Base-by-base conservation (phyloP, 2,797 vertebrate species). In the Oophaga sylvatica region DNA sequence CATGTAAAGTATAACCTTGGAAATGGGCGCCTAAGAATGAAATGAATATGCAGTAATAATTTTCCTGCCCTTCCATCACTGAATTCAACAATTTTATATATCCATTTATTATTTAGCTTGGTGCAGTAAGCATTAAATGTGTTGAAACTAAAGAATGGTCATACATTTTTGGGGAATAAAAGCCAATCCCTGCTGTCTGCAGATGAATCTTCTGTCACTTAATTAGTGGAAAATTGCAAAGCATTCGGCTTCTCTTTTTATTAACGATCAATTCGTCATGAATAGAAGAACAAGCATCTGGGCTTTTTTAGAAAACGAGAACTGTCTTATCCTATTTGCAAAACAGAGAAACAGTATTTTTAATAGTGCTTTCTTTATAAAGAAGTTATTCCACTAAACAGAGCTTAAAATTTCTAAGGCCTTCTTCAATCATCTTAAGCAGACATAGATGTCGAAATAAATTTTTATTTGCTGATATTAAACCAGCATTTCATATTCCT, bases 161-260 rank as follows among this genome's bases (percentile, higher is more conserved):
- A 83, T 83, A 83, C 80, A 67, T 82, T 83, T 82, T 35, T 57
- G 22, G 31, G 63, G 56, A 77, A 83, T 26, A 48, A 76, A 83
- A 89, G 77, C 41, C 86, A 86, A 89, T 70, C 79, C 80, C 73
- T 83, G 63, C 80, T 83, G 88, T 89, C 84, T 78, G 53, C 80
- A 86, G 84, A 89, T 89, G 80, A 86, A 89, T 89, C 80, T 86
- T 85, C 79, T 89, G 80, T 89, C 88, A 86, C 88, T 89, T 89
- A 89, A 89, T 89, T 89, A 89, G 84, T 89, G 88, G 80, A 86
- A 89, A 89, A 89, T 89, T 89, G 87, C 83, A 85, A 83, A 89
- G 88, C 88, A 89, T 86, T 89, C 73, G 76, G 88, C 88, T 89
- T 89, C 84, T 86, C 84, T 89, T 89, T 84, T 86, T 89, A 86